phyloP scores from a whole-genome alignment of 2,113 vertebrate genomes.

The Aegithalos caudatus region DNA sequence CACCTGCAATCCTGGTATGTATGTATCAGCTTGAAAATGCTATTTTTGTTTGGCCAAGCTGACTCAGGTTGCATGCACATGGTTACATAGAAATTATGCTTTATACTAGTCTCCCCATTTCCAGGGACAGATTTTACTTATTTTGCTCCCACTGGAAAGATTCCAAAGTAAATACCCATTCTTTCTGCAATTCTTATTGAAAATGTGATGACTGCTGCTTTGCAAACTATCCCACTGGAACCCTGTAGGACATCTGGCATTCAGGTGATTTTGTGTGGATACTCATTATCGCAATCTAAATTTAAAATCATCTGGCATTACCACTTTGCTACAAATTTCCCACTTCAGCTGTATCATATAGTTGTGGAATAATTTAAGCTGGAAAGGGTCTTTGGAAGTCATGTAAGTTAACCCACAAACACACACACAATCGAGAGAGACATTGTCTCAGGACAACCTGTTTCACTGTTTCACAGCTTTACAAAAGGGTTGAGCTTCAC shows the following conservation, averaged over 20 bases:
- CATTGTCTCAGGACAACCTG: background rate
- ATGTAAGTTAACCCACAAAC: background rate
- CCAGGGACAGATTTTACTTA: background rate
- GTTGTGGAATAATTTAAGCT: background rate
- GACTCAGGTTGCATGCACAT: background rate
- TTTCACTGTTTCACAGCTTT: background rate
- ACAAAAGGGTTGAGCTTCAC: background rate
- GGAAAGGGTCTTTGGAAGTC: background rate
- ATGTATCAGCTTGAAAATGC: background rate
- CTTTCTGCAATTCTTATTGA: background rate
- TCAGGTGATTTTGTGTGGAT: background rate
- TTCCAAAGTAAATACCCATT: conserved; percentile 8
- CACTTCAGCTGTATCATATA: conserved; percentile 2
- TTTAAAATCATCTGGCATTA: conserved; percentile 8
- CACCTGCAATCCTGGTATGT: background rate
- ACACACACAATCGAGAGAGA: background rate
- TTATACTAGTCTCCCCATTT: background rate
- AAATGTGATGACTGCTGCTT: background rate
- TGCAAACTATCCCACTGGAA: conserved; percentile 1
- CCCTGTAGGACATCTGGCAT: background rate
- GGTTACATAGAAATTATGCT: background rate
- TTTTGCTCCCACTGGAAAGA: background rate
- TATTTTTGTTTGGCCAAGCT: background rate
- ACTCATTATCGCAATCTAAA: background rate
- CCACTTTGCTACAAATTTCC: background rate